Base-by-base conservation (phyloP, 1,140 invertebrate species). In the Drosophila rufa region DNA sequence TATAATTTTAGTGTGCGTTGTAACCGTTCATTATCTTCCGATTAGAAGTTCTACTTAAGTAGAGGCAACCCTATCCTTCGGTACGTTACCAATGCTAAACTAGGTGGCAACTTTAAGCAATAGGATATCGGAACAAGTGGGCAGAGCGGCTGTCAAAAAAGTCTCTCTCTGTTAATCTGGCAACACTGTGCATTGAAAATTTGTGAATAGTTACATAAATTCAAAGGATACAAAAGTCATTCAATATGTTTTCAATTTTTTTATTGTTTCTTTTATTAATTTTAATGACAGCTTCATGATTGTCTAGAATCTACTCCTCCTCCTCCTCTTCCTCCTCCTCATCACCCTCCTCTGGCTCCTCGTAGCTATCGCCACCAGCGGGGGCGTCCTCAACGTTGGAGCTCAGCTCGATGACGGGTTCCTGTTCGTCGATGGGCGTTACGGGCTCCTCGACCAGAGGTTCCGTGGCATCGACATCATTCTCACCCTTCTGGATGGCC, bases 371-470 rank as follows among this genome's bases (percentile, higher is more conserved):
- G 15, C 67, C 80, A 55, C 71, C 80, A 48, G 69, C 69, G 40
- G 75, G 79, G 53, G 80, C 67, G 27, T 86, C 78, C 14, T 75
- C 75, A 55, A 67, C 55, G 25, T 76, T 77, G 30, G 84, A 78
- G 48, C 48, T 81, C 5, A 92, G 46, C 42, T 91, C 85, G 68
- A 91, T 89, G 53, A 69, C 59, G 14, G 91, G 83, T 61, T 92
- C 92, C 61, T 87, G 79, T 42, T 93, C 89, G 4, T 85, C 86
- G 17, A 82, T 64, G 3, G 92, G 91, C 45, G 89, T 83, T 0
- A 66, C 71, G 12, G 92, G 82, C 69, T 93, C 91, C 38, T 93
- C 92, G 27, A 91, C 38, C 11, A 91, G 50, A 6, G 82, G 83
- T 67, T 93, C 93, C 15, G 51, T 84, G 53, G 77, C 75, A 33